These are phyloP conservation scores for Phymastichus coffea DNA, from an alignment of 1,140 invertebrate species.

Conservation along the genomic window DNA sequence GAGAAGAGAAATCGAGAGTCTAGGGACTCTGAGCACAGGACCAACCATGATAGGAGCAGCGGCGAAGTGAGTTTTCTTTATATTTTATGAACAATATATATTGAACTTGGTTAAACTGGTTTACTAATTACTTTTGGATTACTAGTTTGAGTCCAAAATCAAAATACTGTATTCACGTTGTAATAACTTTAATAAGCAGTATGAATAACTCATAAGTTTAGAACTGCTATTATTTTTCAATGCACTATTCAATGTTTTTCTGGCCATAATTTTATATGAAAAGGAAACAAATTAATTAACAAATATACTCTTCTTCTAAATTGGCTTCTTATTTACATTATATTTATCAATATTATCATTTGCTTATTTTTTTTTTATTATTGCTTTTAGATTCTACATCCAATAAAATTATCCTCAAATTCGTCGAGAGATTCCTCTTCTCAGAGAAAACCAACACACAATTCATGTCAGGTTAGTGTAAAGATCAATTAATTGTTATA, in stretches of 20 bases:
- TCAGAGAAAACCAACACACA: constrained; percentile 63
- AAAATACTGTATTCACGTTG: too few species aligned
- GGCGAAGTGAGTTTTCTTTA: constrained; percentile 61
- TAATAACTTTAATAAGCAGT: too few species aligned
- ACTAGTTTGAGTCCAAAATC: too few species aligned
- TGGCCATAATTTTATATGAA: constrained; percentile 24
- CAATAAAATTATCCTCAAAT: constrained; percentile 64
- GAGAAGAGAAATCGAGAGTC: constrained; percentile 77
- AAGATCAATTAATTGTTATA: constrained; percentile 5
- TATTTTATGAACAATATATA: constrained; percentile 17
- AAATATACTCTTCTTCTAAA: too few species aligned
- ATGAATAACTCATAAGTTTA: too few species aligned
- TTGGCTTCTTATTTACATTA: too few species aligned
- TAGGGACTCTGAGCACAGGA: constrained; percentile 77
- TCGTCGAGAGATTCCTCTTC: constrained; percentile 62
- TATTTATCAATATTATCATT: too few species aligned
- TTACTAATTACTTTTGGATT: too few species aligned
- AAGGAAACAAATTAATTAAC: too few species aligned
- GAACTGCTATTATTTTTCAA: not conserved
- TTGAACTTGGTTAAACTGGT: constrained; percentile 7
- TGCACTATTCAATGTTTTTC: constrained; percentile 3
- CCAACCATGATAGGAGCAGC: constrained; percentile 81
- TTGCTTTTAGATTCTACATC: constrained; percentile 64
- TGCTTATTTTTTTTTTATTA: too few species aligned
- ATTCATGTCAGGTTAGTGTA: constrained; percentile 62